phyloP scores from a whole-genome alignment of 2,113 vertebrate species.

The Poecilia latipinna region DNA sequence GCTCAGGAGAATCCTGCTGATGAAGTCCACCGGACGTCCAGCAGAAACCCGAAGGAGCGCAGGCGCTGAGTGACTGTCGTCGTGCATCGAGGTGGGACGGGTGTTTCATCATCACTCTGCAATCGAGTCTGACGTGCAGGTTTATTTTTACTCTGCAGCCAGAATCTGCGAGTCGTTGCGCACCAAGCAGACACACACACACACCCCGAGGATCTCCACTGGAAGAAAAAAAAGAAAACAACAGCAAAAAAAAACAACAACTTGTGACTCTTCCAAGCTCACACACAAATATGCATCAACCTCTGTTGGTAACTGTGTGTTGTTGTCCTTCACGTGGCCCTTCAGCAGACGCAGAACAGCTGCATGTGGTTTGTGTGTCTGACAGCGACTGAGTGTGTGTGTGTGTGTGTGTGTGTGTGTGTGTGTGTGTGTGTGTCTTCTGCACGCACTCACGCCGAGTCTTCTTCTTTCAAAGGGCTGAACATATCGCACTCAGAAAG shows the following conservation, averaged over 20 bases:
- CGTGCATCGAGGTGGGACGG: constrained; percentile 12
- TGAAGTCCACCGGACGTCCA: constrained; percentile 49
- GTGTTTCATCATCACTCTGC: constrained; percentile 58
- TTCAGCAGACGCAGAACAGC: constrained; percentile 61
- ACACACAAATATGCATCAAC: constrained; percentile 18
- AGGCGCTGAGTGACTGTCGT: not conserved
- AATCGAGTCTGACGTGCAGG: constrained; percentile 47
- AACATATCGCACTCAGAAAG: constrained; percentile 54
- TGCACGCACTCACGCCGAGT: constrained; percentile 43
- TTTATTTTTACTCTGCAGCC: constrained; percentile 61
- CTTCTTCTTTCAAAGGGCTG: constrained; percentile 67
- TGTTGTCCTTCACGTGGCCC: constrained; percentile 39
- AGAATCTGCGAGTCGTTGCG: constrained; percentile 17
- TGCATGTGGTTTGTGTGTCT: constrained; percentile 76
- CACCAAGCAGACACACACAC: constrained; percentile 28
- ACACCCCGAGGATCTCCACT: constrained; percentile 40
- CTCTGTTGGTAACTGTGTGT: constrained; percentile 22
- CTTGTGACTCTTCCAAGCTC: constrained; percentile 1
- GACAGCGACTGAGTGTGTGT: constrained; percentile 32
- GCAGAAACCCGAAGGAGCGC: constrained; percentile 8
- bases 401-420: constrained; percentile 62
- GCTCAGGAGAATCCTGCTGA: constrained; percentile 51
- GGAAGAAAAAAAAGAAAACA: constrained; percentile 8
- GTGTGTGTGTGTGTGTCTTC: constrained; percentile 23
- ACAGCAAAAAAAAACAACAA: constrained; percentile 10